Conservation (phyloP, 2,888 invertebrate species). For the Caenorhabditis auriculariae region DNA sequence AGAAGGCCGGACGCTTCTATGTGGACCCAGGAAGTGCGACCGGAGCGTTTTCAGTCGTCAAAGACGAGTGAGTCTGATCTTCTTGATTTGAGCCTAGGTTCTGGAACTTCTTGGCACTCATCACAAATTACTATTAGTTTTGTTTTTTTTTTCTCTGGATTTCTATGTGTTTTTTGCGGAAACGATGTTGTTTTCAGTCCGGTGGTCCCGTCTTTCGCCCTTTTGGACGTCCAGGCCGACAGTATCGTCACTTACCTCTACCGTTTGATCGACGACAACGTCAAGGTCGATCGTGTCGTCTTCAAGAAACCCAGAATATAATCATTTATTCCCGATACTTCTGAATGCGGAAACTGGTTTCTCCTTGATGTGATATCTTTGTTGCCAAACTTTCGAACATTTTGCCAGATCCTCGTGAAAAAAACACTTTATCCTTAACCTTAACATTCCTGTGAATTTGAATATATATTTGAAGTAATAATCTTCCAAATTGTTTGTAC, state of each 20-base stretch:
- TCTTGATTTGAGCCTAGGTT: slow-evolving; percentile 1
- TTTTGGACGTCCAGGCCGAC: slow-evolving; percentile 97
- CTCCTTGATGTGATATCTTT: no score
- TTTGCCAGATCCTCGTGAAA: no score
- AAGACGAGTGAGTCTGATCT: slow-evolving; percentile 30
- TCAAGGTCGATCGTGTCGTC: slow-evolving; percentile 76
- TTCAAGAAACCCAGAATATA: slow-evolving; percentile 51
- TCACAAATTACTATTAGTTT: no score
- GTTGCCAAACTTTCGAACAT: no score
- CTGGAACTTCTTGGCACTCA: no score
- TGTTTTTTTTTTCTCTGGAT: no score
- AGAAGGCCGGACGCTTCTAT: slow-evolving; percentile 94
- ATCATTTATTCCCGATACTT: no score
- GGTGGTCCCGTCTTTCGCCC: slow-evolving; percentile 90
- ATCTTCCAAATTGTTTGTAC: no score
- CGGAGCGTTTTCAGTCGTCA: slow-evolving; percentile 77
- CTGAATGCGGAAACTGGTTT: no score
- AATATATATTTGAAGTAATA: no score
- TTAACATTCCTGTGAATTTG: no score
- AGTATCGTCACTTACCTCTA: slow-evolving; percentile 98
- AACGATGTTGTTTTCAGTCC: slow-evolving; percentile 68
- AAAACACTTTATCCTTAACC: no score
- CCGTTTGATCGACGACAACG: slow-evolving; percentile 92
- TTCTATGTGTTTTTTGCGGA: neutral
- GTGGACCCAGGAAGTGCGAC: slow-evolving; percentile 99